A percentile compares a stretch with the other conserved stretches of the same genome.
Conservation (phyloP, 2,113 vertebrate genomes). For the Tauraco erythrolophus region DNA sequence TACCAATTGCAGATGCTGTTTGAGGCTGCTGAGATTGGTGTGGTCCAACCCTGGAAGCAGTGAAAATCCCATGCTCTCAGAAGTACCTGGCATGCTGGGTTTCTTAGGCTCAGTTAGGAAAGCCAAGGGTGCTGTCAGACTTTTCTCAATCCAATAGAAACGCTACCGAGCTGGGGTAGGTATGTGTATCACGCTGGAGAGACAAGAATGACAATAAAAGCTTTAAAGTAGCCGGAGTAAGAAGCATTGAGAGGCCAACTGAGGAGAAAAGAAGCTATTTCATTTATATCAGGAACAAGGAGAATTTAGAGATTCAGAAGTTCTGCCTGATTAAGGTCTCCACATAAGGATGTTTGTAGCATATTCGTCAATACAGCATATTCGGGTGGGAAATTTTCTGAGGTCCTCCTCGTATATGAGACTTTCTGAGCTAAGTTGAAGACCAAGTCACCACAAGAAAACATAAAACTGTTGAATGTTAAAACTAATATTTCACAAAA, state of each 20-base stretch:
- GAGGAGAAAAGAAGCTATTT: background rate
- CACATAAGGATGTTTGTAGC: background rate
- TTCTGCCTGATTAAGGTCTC: background rate
- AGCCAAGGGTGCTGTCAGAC: background rate
- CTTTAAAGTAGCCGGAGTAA: background rate
- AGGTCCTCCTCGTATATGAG: background rate
- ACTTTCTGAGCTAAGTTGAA: background rate
- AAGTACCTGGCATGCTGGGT: background rate
- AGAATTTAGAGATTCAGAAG: background rate
- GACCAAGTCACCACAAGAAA: background rate
- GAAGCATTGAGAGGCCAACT: background rate
- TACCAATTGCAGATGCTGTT: conserved; percentile 8
- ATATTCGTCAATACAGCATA: background rate
- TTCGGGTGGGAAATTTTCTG: background rate
- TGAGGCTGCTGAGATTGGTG: background rate
- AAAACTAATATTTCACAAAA: background rate
- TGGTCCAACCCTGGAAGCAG: background rate
- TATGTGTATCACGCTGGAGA: background rate
- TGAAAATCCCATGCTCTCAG: background rate
- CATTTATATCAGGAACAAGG: background rate
- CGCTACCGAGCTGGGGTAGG: background rate
- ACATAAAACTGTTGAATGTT: background rate
- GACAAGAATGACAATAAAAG: background rate
- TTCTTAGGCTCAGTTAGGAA: conserved; percentile 18
- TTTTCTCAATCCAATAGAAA: background rate